Conservation (phyloP, 2,113 vertebrate species). For the Ameiurus melas region DNA sequence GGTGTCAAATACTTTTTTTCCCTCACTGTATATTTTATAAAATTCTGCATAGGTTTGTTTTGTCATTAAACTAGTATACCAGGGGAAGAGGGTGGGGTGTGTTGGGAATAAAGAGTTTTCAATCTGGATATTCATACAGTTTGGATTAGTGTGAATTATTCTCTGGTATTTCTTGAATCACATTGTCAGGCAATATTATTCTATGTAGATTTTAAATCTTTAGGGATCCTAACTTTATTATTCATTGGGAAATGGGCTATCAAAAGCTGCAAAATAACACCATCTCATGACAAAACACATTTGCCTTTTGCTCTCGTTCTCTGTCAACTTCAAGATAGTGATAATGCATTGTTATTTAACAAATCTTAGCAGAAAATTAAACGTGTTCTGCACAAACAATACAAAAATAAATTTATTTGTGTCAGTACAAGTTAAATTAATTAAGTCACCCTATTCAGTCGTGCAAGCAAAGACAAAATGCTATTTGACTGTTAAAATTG, state of each 20-base stretch:
- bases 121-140: neutral
- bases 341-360: too few species aligned
- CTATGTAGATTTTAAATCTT: neutral
- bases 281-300: neutral
- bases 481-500: neutral
- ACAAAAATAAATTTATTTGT: neutral
- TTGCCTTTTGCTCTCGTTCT: neutral
- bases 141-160: neutral
- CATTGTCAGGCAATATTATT: neutral
- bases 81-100: neutral
- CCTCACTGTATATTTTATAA: too few species aligned
- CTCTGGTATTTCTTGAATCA: neutral
- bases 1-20: too few species aligned
- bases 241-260: neutral
- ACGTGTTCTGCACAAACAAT: neutral
- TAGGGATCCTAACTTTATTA: neutral
- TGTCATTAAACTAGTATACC: neutral
- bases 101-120: neutral
- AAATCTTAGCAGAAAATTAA: neutral
- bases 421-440: neutral
- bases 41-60: neutral
- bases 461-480: neutral
- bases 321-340: neutral
- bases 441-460: neutral
- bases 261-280: neutral